Evolutionary conservation across 1,140 invertebrate species (phyloP).

Genomic region (Bombus turneri): DNA sequence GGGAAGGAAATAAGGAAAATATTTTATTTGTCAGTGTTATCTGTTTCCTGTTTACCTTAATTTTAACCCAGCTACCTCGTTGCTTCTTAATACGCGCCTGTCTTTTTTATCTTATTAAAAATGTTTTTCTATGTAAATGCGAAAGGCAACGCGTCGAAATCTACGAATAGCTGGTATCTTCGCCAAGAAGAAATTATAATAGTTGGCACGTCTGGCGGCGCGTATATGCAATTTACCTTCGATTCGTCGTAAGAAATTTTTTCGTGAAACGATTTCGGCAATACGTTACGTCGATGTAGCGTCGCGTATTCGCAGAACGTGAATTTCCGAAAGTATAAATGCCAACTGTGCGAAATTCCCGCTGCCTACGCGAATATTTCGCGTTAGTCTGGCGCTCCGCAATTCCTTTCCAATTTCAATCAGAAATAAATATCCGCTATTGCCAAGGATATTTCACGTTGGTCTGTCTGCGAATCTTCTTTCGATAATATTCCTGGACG

Average conservation of each 20-base stretch:
- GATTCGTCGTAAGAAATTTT: not conserved
- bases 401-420: not conserved
- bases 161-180: not conserved
- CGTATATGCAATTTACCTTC: not conserved
- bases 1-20: too few species aligned
- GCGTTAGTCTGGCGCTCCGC: not conserved
- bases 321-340: conserved; percentile 7
- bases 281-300: not conserved
- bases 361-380: not conserved
- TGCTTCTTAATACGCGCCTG: too few species aligned
- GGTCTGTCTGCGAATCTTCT: not conserved
- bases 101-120: too few species aligned
- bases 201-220: not conserved
- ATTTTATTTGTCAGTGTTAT: too few species aligned
- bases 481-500: conserved; percentile 3
- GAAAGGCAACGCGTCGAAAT: too few species aligned
- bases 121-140: too few species aligned
- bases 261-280: not conserved
- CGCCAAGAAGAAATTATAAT: not conserved
- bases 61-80: too few species aligned
- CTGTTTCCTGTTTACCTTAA: too few species aligned
- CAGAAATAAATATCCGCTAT: not conserved
- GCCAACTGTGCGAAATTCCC: not conserved
- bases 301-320: not conserved
- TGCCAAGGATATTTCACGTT: not conserved